These are phyloP conservation scores for Cyprinodon diabolis DNA, from an alignment of 2,797 vertebrate genomes.

Conservation along the genomic window DNA sequence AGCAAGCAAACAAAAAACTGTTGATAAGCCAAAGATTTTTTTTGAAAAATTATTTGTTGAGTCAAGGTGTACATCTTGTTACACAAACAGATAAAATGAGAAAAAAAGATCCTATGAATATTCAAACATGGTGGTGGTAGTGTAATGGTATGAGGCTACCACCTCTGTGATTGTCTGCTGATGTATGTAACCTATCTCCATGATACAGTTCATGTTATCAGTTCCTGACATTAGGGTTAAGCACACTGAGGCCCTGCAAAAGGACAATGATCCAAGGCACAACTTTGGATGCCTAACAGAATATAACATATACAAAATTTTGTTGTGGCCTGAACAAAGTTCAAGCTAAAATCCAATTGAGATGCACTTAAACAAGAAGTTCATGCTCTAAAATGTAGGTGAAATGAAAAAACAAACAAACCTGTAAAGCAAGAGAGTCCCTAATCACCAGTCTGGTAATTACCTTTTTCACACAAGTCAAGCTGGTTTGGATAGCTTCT, in stretches of 20 bases:
- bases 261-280: background rate
- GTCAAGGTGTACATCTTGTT: background rate
- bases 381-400: background rate
- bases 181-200: background rate
- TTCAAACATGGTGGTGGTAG: background rate
- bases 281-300: background rate
- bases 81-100: too few species aligned
- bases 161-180: background rate
- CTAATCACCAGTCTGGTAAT: background rate
- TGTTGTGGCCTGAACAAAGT: background rate
- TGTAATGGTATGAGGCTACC: background rate
- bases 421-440: background rate
- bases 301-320: background rate
- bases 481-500: background rate
- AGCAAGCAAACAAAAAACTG: background rate
- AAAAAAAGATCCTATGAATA: background rate
- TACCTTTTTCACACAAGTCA: background rate
- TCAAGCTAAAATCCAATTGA: background rate
- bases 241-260: background rate
- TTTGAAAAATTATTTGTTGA: background rate
- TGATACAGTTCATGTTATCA: background rate
- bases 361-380: background rate
- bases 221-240: background rate
- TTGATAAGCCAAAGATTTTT: background rate
- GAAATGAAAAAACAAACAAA: background rate